A percentile compares a stretch with the other conserved stretches of the same genome.
phyloP scores from a whole-genome alignment of 1,140 invertebrate genomes.

The Caligus rogercresseyi region DNA sequence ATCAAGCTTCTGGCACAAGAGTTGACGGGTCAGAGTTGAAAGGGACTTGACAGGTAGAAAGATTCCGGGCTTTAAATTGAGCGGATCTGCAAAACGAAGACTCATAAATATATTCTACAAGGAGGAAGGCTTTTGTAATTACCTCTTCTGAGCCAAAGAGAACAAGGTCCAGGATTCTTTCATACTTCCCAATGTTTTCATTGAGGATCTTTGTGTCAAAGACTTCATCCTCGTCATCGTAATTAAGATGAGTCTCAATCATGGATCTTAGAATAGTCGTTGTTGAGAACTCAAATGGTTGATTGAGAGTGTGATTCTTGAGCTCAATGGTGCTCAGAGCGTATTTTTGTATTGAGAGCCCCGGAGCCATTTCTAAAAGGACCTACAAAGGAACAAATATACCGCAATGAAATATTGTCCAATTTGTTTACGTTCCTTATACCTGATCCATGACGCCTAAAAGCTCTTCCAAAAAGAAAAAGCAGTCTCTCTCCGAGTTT shows the following conservation, averaged over 20 bases:
- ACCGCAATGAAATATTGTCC: no score
- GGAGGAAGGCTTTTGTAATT: slow-evolving; percentile 23
- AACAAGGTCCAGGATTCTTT: slow-evolving; percentile 46
- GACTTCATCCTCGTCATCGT: background rate
- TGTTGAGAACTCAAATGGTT: background rate
- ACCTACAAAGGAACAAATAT: slow-evolving; percentile 29
- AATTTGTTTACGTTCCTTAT: slow-evolving; percentile 22
- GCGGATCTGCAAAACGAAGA: background rate
- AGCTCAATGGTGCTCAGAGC: slow-evolving; percentile 45
- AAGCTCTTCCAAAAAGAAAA: slow-evolving; percentile 56
- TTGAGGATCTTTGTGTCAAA: slow-evolving; percentile 28
- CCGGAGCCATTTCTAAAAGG: slow-evolving; percentile 44
- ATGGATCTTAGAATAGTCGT: background rate
- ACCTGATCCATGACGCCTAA: slow-evolving; percentile 47
- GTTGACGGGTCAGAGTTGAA: slow-evolving; percentile 33
- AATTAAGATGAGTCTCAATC: background rate
- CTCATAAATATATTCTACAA: background rate
- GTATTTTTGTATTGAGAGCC: slow-evolving; percentile 43
- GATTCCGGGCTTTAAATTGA: slow-evolving; percentile 28
- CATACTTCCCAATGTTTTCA: slow-evolving; percentile 39
- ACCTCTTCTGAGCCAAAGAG: slow-evolving; percentile 43
- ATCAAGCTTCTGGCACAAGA: slow-evolving; percentile 44
- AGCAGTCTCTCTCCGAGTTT: slow-evolving; percentile 38
- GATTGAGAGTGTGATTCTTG: background rate
- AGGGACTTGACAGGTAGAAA: slow-evolving; percentile 37